Conservation (phyloP, 2,797 vertebrate genomes). For the Dromococcyx pavoninus region DNA sequence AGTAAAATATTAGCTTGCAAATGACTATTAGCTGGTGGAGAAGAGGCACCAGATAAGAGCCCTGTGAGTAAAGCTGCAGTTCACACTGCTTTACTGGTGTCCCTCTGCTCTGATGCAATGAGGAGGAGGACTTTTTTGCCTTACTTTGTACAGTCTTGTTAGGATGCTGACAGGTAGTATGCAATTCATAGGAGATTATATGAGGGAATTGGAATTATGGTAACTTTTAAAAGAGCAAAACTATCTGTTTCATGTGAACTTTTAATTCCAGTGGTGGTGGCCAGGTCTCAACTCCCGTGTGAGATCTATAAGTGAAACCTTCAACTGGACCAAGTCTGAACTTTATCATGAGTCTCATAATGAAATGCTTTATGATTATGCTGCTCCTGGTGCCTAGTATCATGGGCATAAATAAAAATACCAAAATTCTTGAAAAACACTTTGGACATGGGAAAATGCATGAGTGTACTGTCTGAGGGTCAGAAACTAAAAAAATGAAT, state of each 20-base stretch:
- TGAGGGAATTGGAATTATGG: not conserved
- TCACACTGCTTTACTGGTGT: not conserved
- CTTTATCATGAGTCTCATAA: not conserved
- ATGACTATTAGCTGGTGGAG: not conserved
- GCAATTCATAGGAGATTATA: not conserved
- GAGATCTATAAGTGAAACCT: not conserved
- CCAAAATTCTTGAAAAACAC: not conserved
- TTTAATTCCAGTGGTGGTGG: not conserved
- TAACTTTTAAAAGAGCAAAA: not conserved
- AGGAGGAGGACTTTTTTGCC: not conserved
- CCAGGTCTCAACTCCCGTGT: not conserved
- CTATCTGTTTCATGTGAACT: not conserved
- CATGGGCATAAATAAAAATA: not conserved
- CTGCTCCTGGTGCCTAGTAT: not conserved
- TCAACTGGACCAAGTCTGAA: not conserved
- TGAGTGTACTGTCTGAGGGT: not conserved
- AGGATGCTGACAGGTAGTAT: not conserved
- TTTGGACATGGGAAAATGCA: not conserved
- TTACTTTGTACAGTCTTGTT: not conserved
- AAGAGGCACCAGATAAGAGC: not conserved
- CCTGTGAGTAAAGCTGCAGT: not conserved
- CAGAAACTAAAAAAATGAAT: not conserved
- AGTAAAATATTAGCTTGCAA: not conserved
- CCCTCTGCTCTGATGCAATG: not conserved
- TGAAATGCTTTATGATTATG: not conserved